These are phyloP conservation scores for Halisarca cf. caerulea DNA, from an alignment of 37 sponge, comb jelly and placozoan species.

Conservation along the genomic window DNA sequence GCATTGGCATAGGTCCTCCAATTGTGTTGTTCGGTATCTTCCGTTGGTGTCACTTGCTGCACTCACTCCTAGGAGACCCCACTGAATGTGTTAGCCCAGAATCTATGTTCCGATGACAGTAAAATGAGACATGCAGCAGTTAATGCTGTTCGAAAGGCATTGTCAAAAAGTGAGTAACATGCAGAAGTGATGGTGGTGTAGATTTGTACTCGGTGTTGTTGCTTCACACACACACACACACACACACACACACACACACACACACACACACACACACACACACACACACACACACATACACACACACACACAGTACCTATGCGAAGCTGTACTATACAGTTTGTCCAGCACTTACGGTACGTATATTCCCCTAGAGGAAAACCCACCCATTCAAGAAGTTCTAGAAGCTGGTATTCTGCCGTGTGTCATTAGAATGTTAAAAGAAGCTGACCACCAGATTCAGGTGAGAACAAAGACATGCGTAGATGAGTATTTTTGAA, in stretches of 20 bases:
- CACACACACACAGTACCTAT: background rate
- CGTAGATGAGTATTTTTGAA: background rate
- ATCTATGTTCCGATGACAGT: constrained; percentile 28
- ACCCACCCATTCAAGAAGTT: constrained; percentile 62
- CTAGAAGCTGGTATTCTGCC: constrained; percentile 43
- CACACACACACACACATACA: background rate
- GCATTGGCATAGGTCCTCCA: too few relatives aligned
- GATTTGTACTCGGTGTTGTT: too few relatives aligned
- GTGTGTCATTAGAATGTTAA: constrained; percentile 30
- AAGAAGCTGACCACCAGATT: constrained; percentile 18
- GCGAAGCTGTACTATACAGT: too few relatives aligned
- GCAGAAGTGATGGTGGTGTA: too few relatives aligned
- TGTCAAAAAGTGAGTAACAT: constrained; percentile 32
- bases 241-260: background rate
- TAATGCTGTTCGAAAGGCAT: constrained; percentile 30
- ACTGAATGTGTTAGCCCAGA: constrained; percentile 28
- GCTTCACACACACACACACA: background rate
- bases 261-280: background rate
- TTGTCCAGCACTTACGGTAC: too few relatives aligned
- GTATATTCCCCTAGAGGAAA: background rate
- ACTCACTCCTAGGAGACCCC: constrained; percentile 49
- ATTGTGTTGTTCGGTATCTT: too few relatives aligned
- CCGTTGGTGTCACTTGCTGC: too few relatives aligned
- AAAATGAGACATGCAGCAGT: constrained; percentile 38
- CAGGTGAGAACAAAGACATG: constrained; percentile 32